Evolutionary conservation across 1,140 invertebrate species (phyloP), one percentile per base, ranked within the genome.

Genomic region (Drosophila obscura): DNA sequence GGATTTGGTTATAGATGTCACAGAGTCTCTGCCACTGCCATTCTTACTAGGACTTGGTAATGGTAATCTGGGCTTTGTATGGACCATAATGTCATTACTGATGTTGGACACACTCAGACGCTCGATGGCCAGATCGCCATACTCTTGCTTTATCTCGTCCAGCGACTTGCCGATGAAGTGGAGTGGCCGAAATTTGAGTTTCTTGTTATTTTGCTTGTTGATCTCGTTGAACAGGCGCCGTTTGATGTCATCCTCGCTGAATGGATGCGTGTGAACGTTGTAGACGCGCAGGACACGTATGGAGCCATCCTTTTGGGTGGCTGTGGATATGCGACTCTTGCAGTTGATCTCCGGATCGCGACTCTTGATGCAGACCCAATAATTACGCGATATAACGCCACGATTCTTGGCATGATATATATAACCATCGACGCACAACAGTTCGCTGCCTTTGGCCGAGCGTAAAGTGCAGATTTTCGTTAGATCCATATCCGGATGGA

Each of bases 391-490:
- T n/a, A 87, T 90, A 0, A 78, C 63, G 0, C 80, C 82, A n/a
- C 77, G 73, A 58, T 90, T 91, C 60, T 88, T 91, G 15, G 87
- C 80, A 63, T 91, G 82, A 72, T 88, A 91, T 22, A 91, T 91
- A 48, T 79, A 91, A 16, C 90, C 90, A 61, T 91, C 90, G 3
- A 91, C 85, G 19, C 90, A 91, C 7, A 91, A 63, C 56, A 91
- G 77, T 55, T 91, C 90, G 19, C 78, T 76, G 16, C 90, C 90
- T 35, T 91, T 91, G 19, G 90, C 90, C 16, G 90, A 91, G 8
- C 90, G 85, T 5, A 91, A 55, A 3, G 75, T 91, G 39, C 90
- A 90, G 31, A 88, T 88, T 63, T 90, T 90, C 2, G 79, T 88
- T 2, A 90, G 51, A 66, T 91, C 81, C 83, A 91, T 91, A 43